Evolutionary conservation across 1,140 invertebrate genomes (phyloP).

Genomic region (Hermatobates lingyangjiaoensis): DNA sequence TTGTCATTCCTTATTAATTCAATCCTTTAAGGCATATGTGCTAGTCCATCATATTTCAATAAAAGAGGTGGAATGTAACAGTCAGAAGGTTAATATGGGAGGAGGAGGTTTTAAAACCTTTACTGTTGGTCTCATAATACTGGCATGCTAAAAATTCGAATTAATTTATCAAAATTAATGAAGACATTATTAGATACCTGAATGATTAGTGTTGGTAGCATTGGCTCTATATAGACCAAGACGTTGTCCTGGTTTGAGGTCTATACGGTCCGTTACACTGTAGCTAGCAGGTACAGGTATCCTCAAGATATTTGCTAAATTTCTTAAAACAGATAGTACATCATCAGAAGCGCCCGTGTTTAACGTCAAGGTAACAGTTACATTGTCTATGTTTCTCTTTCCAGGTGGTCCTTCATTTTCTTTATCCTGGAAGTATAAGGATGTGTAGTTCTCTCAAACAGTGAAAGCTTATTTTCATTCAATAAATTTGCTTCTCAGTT

Average conservation of each 20-base stretch:
- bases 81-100: no score
- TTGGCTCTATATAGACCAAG: constrained; percentile 59
- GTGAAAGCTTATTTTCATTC: no score
- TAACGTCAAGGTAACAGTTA: constrained; percentile 80
- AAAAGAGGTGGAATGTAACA: no score
- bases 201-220: constrained; percentile 68
- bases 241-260: constrained; percentile 58
- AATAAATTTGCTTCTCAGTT: no score
- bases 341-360: constrained; percentile 79
- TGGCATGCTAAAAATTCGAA: no score
- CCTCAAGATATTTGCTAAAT: constrained; percentile 77
- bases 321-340: constrained; percentile 71
- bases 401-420: constrained; percentile 17
- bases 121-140: no score
- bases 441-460: no score
- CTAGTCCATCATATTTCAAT: no score
- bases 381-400: constrained; percentile 31
- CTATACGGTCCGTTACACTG: constrained; percentile 61
- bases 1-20: no score
- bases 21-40: no score
- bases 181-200: constrained; percentile 31
- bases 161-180: no score
- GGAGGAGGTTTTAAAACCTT: no score
- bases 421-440: constrained; percentile 17
- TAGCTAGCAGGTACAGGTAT: constrained; percentile 71